phyloP scores from a whole-genome alignment of 2,797 vertebrate species.

The Ctenopoma kingsleyae region DNA sequence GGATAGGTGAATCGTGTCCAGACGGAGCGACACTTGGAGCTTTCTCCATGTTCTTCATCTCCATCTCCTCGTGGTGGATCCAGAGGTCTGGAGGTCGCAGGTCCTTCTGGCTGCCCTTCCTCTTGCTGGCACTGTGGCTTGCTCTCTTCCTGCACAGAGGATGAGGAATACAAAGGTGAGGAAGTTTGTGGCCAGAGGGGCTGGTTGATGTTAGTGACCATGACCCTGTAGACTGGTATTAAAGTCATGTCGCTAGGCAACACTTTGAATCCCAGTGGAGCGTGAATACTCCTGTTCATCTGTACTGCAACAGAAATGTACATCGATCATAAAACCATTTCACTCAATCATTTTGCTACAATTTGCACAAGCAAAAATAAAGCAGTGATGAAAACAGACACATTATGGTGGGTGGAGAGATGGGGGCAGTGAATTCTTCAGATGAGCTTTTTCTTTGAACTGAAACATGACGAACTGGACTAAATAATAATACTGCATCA shows the following conservation, averaged over 20 bases:
- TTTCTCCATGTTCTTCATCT: conserved; percentile 97
- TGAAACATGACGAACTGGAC: not conserved
- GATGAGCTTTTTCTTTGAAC: not conserved
- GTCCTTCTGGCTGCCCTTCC: conserved; percentile 96
- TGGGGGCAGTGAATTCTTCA: not conserved
- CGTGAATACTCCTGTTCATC: not conserved
- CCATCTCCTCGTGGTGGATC: conserved; percentile 98
- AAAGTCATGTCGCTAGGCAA: conserved; percentile 13
- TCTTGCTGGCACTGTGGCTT: conserved; percentile 90
- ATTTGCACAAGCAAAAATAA: not conserved
- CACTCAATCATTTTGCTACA: not conserved
- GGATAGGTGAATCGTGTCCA: conserved; percentile 88
- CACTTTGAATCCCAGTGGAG: not conserved
- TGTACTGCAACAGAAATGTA: not conserved
- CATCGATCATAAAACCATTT: not conserved
- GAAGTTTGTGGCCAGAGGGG: not conserved
- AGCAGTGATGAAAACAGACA: not conserved
- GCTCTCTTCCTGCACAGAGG: conserved; percentile 88
- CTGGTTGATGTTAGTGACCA: not conserved
- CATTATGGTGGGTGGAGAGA: not conserved
- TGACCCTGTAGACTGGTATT: not conserved
- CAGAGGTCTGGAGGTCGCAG: conserved; percentile 94
- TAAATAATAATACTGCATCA: not conserved
- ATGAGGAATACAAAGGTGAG: not conserved
- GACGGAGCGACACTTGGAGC: conserved; percentile 83